Percentiles rank a stretch among this genome's conserved stretches.
These are phyloP conservation scores for Anguilla rostrata DNA, from an alignment of 2,113 vertebrate genomes.

Conservation along the genomic window DNA sequence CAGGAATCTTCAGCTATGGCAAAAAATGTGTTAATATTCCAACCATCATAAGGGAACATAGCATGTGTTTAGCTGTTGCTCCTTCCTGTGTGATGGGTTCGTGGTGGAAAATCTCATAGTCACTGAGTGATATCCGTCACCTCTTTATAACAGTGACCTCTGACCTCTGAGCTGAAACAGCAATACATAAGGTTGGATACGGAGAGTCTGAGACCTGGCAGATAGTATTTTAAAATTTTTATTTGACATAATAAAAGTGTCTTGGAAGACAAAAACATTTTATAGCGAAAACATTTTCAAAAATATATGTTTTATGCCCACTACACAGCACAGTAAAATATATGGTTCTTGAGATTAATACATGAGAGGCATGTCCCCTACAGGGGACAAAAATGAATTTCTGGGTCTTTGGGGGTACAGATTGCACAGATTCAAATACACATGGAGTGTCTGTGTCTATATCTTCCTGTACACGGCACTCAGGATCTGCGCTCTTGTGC, in stretches of 20 bases:
- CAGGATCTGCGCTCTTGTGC: neutral
- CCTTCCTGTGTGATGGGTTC: slow-evolving; percentile 3
- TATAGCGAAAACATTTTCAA: too few relatives aligned
- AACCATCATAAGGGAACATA: neutral
- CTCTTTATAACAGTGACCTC: neutral
- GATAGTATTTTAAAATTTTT: too few relatives aligned
- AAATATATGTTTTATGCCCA: too few relatives aligned
- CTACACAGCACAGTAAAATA: too few relatives aligned
- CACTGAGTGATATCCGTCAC: neutral
- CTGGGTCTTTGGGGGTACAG: neutral
- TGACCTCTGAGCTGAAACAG: neutral
- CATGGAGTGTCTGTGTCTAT: neutral
- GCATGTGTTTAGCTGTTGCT: neutral
- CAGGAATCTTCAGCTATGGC: neutral
- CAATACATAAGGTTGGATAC: neutral
- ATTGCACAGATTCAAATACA: neutral
- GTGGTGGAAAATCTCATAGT: neutral
- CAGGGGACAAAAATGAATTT: too few relatives aligned
- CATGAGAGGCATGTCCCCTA: too few relatives aligned
- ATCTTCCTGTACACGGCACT: neutral
- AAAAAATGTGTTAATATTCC: neutral
- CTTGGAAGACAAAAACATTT: too few relatives aligned
- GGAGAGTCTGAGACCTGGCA: too few relatives aligned
- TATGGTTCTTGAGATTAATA: too few relatives aligned
- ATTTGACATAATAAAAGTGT: too few relatives aligned